Evolutionary conservation across 2,888 invertebrate species (phyloP).

Genomic region (Eupithecia vulgata): DNA sequence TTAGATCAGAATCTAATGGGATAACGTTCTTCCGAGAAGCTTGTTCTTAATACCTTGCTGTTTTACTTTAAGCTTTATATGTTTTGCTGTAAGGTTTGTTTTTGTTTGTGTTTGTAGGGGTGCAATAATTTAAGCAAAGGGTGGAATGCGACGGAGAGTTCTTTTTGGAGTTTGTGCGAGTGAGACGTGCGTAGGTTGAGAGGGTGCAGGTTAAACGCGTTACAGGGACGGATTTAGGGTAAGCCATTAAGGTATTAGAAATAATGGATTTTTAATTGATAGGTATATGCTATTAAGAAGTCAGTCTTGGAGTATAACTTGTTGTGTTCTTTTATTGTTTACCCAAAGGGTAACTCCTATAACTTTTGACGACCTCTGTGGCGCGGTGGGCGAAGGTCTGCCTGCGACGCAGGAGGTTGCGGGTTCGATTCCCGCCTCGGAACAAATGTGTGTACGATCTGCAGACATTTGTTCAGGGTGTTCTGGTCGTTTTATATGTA

Average conservation of each 20-base stretch:
- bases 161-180: slow-evolving; percentile 84
- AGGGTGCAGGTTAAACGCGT: slow-evolving; percentile 79
- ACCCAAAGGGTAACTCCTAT: too few species aligned
- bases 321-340: too few species aligned
- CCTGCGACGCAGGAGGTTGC: too few species aligned
- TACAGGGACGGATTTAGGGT: slow-evolving; percentile 62
- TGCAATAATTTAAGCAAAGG: slow-evolving; percentile 84
- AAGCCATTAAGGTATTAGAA: neutral
- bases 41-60: slow-evolving; percentile 54
- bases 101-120: slow-evolving; percentile 52
- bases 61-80: slow-evolving; percentile 18
- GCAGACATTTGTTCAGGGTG: too few species aligned
- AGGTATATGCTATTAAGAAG: too few species aligned
- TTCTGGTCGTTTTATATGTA: too few species aligned
- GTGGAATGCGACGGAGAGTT: slow-evolving; percentile 82
- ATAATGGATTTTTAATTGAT: neutral
- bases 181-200: slow-evolving; percentile 82
- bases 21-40: slow-evolving; percentile 74
- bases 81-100: slow-evolving; percentile 47
- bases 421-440: too few species aligned
- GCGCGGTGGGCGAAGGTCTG: too few species aligned
- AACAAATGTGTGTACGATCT: too few species aligned
- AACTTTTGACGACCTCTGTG: too few species aligned
- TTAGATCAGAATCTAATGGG: slow-evolving; percentile 72
- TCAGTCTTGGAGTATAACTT: too few species aligned